phyloP scores from a whole-genome alignment of 2,888 invertebrate species.

The Trichopoda pennipes region DNA sequence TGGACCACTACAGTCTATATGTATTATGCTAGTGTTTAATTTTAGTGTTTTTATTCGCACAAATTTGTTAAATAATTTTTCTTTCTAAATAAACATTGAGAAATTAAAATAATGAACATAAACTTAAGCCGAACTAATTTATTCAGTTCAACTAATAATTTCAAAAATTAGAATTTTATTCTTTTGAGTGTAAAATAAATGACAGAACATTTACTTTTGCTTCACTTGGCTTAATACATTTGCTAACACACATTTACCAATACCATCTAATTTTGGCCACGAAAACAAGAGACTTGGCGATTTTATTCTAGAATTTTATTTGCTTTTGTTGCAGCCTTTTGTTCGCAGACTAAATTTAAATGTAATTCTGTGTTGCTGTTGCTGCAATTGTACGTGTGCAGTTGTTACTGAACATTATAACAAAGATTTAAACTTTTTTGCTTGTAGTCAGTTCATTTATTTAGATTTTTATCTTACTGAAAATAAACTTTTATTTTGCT shows the following conservation, averaged over 20 bases:
- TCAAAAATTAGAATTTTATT: no score
- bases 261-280: slow-evolving; percentile 33
- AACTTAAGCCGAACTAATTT: no score
- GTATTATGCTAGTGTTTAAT: no score
- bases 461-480: neutral
- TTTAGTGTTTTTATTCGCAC: no score
- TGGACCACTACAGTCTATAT: no score
- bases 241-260: neutral
- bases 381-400: slow-evolving; percentile 10
- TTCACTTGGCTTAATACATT: no score
- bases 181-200: no score
- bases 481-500: neutral
- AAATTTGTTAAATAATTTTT: no score
- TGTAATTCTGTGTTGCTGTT: slow-evolving; percentile 8
- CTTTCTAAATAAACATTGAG: no score
- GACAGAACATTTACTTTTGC: no score
- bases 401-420: slow-evolving; percentile 3
- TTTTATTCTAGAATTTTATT: slow-evolving; percentile 33
- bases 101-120: no score
- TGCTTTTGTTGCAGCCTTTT: slow-evolving; percentile 6
- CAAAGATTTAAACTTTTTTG: neutral
- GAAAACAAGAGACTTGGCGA: slow-evolving; percentile 55
- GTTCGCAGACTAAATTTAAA: slow-evolving; percentile 28
- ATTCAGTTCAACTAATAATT: no score
- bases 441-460: neutral